Evolutionary conservation across 2,113 vertebrate species (phyloP).

Genomic region (Grammomys surdaster): DNA sequence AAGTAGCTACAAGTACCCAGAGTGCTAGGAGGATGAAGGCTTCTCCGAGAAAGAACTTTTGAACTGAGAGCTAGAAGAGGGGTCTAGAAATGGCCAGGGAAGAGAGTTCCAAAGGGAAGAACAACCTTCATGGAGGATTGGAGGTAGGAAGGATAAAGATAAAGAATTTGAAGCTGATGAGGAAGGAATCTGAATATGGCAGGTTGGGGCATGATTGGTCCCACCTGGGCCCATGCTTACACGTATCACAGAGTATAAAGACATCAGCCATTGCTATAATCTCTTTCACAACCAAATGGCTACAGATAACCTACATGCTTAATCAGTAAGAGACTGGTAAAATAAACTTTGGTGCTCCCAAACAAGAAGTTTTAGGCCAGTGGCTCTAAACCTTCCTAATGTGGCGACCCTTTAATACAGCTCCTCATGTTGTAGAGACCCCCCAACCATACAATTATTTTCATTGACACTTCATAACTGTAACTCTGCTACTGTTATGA

Average conservation of each 20-base stretch:
- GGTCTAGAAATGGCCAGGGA: neutral
- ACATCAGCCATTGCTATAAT: neutral
- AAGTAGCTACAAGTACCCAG: neutral
- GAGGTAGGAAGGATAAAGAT: neutral
- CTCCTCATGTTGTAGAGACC: neutral
- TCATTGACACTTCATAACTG: neutral
- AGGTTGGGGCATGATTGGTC: accelerated
- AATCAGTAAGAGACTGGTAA: neutral
- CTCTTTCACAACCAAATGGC: neutral
- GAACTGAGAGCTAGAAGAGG: neutral
- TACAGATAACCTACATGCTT: conserved; percentile 1
- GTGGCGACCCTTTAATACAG: neutral
- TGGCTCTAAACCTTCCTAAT: neutral
- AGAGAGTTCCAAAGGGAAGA: neutral
- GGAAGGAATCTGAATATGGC: accelerated
- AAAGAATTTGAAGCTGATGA: neutral
- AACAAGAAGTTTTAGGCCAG: conserved; percentile 17
- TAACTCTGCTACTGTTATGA: neutral
- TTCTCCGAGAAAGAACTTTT: neutral
- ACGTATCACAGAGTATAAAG: neutral
- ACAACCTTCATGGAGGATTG: neutral
- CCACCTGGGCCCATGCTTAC: accelerated
- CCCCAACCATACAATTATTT: neutral
- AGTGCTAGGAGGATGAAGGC: neutral
- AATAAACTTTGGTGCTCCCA: neutral